Evolutionary conservation across 1,140 invertebrate species (phyloP).

Genomic region (Cotesia typhae): DNA sequence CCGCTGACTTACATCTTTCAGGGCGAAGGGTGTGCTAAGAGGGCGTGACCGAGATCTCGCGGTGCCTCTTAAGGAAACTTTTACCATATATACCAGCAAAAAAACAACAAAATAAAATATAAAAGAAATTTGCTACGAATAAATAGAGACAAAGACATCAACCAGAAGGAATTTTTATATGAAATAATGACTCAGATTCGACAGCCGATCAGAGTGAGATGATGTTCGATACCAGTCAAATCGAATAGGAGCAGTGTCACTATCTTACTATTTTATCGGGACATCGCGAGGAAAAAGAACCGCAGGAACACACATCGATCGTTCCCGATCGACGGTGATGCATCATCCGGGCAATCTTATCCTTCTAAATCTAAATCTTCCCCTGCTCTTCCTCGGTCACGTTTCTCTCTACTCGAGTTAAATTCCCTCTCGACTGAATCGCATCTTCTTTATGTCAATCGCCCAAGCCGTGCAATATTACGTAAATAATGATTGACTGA

Average conservation of each 20-base stretch:
- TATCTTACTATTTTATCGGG: slow-evolving; percentile 8
- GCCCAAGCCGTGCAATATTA: too few species aligned
- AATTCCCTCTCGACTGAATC: too few species aligned
- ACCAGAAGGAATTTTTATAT: background rate
- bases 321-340: slow-evolving; percentile 51
- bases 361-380: slow-evolving; percentile 42
- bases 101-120: background rate
- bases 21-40: slow-evolving; percentile 47
- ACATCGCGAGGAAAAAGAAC: background rate
- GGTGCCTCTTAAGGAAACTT: slow-evolving; percentile 9
- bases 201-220: background rate
- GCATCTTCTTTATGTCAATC: too few species aligned
- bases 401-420: too few species aligned
- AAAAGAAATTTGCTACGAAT: background rate
- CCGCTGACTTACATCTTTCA: slow-evolving; percentile 53
- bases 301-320: background rate
- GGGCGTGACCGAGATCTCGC: slow-evolving; percentile 47
- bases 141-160: background rate
- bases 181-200: background rate
- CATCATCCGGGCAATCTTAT: slow-evolving; percentile 54
- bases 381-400: slow-evolving; percentile 35
- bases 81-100: background rate
- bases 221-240: background rate
- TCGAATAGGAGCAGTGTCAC: slow-evolving; percentile 12
- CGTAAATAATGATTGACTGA: too few species aligned